Evolutionary conservation across 37 sponge, comb jelly and placozoan species (phyloP).

Genomic region (Petrosia ficiformis): DNA sequence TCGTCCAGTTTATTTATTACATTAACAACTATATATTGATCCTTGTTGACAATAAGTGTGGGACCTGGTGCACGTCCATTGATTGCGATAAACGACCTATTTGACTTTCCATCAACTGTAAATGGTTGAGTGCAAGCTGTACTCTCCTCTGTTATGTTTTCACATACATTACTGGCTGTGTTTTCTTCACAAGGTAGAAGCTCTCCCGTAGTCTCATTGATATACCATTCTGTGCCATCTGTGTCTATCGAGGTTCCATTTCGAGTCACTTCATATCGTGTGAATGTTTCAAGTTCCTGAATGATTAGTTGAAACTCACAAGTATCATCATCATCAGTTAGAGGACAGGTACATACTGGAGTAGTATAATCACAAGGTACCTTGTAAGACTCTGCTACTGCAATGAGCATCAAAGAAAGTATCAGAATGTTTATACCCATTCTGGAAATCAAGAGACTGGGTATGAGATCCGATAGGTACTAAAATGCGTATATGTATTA

Average conservation of each 20-base stretch:
- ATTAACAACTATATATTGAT: slow-evolving; percentile 25
- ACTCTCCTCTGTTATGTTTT: too few species aligned
- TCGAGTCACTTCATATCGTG: slow-evolving; percentile 5
- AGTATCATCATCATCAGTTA: background rate
- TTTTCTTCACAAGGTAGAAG: background rate
- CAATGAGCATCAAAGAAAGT: too few species aligned
- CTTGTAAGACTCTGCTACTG: too few species aligned
- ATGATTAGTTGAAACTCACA: slow-evolving; percentile 16
- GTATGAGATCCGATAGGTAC: too few species aligned
- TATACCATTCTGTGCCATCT: slow-evolving; percentile 23
- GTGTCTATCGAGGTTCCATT: slow-evolving; percentile 11
- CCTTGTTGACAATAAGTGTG: slow-evolving; percentile 46
- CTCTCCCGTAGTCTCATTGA: slow-evolving; percentile 27
- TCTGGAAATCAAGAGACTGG: too few species aligned
- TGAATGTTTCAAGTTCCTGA: slow-evolving; percentile 14
- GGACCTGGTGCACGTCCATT: slow-evolving; percentile 64
- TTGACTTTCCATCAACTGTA: slow-evolving; percentile 42
- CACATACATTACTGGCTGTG: background rate
- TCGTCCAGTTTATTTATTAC: slow-evolving; percentile 55
- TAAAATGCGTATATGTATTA: too few species aligned
- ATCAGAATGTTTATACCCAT: too few species aligned
- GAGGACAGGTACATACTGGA: background rate
- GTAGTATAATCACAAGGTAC: background rate
- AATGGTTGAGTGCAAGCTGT: slow-evolving; percentile 45
- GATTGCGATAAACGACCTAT: slow-evolving; percentile 47